These are phyloP conservation scores for Sinhomidia bicolor DNA, from an alignment of 2,888 invertebrate species.

Conservation along the genomic window DNA sequence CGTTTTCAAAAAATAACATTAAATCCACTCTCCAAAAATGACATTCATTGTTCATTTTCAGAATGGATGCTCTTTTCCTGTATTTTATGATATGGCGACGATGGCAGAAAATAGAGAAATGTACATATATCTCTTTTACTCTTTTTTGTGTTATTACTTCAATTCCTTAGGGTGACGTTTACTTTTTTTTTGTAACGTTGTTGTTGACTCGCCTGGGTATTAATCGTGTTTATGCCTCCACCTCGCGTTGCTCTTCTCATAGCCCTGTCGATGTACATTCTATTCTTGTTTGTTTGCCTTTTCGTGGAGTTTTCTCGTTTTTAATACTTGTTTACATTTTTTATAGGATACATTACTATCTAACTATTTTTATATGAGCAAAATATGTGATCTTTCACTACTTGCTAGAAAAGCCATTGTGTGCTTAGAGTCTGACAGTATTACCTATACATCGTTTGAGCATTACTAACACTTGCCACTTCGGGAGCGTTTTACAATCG, in stretches of 20 bases:
- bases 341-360: conserved; percentile 11
- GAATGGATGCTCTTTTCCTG: conserved; percentile 17
- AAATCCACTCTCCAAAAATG: not conserved
- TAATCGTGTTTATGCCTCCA: conserved; percentile 10
- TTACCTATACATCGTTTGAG: not conserved
- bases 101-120: conserved; percentile 11
- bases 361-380: not conserved
- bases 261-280: not conserved
- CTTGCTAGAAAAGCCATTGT: not conserved
- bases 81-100: not conserved
- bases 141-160: conserved; percentile 35
- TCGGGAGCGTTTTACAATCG: conserved; percentile 54
- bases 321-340: not conserved
- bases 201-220: not conserved
- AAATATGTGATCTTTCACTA: conserved; percentile 23
- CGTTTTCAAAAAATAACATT: not conserved
- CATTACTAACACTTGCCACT: conserved; percentile 62
- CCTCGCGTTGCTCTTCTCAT: not conserved
- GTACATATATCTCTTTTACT: not conserved
- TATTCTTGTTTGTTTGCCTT: not conserved
- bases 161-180: conserved; percentile 66
- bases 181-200: not conserved
- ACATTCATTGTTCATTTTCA: conserved; percentile 17
- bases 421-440: not conserved
- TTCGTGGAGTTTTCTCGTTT: not conserved